These are phyloP conservation scores for Spermophilus dauricus DNA, from an alignment of 2,113 vertebrate species.

Conservation along the genomic window DNA sequence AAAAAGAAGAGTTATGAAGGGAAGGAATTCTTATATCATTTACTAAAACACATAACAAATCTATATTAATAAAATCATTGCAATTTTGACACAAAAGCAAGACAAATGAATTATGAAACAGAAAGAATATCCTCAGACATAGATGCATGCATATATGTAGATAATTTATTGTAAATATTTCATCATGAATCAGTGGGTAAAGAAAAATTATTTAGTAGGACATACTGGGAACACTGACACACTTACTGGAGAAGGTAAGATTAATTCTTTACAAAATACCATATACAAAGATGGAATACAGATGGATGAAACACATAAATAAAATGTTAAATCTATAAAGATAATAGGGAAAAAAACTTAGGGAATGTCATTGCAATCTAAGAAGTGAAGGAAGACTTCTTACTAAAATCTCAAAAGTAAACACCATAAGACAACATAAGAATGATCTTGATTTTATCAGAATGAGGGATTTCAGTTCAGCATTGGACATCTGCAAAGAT, in stretches of 20 bases:
- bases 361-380: not conserved
- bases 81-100: slow-evolving; percentile 11
- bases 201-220: not conserved
- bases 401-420: slow-evolving; percentile 16
- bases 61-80: not conserved
- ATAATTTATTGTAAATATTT: slow-evolving; percentile 47
- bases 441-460: not conserved
- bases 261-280: not conserved
- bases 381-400: not conserved
- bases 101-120: not conserved
- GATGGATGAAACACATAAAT: not conserved
- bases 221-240: not conserved
- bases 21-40: not conserved
- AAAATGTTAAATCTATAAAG: not conserved
- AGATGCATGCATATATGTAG: not conserved
- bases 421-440: not conserved
- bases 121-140: not conserved
- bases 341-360: slow-evolving; percentile 15
- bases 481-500: not conserved
- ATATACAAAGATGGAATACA: not conserved
- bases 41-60: slow-evolving; percentile 20
- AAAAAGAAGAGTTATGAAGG: not conserved
- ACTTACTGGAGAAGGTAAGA: slow-evolving; percentile 17
- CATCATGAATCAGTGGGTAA: not conserved
- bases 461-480: slow-evolving; percentile 14